Evolutionary conservation across 1,140 invertebrate genomes (phyloP), one percentile per base, ranked within the genome.

Genomic region (Aphaenogaster ashmeadi): DNA sequence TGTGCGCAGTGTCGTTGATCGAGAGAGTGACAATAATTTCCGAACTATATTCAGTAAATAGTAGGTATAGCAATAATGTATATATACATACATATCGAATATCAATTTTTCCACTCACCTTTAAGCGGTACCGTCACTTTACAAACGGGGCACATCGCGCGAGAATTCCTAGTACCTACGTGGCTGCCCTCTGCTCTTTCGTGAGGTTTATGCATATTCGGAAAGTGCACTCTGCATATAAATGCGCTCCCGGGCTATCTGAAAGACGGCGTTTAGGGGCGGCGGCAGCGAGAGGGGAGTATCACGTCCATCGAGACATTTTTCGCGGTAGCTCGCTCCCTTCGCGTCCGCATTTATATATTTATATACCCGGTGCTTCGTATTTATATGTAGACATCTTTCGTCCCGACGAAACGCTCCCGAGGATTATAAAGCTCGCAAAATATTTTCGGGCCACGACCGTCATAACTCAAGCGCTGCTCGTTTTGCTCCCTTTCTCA

Each of bases 361-460:
- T 90, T 91, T 90, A 90, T 88, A 88, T 64, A 83, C 21, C 50
- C 71, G 79, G 81, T 90, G 71, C 78, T 72, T 44, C 78, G 89
- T 91, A 87, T 89, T 89, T 89, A 86, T 89, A 83, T 50, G 85
- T 85, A 71, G 62, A 86, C 86, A 47, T 91, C 75, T 79, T 67
- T 89, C 90, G 89, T 36, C 80, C 75, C 89, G 85, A 83, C 80
- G 90, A 88, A 91, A 91, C 86, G 92, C 83, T 91, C 87, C 83
- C 91, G 87, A 91, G 89, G 89, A 93, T 94, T 94, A 94, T 93
- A 91, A 93, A 93, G 90, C 92, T 88, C 92, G 91, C 90, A 89
- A 94, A 93, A 94, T 93, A 94, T 94, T 94, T 94, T 94, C 87
- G 91, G 92, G 90, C 91, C 87, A 92, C 89, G 92, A 92, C 88